Evolutionary conservation across 1,140 invertebrate genomes (phyloP), one percentile per base, ranked within the genome.

Genomic region (Mactra quadrangularis): DNA sequence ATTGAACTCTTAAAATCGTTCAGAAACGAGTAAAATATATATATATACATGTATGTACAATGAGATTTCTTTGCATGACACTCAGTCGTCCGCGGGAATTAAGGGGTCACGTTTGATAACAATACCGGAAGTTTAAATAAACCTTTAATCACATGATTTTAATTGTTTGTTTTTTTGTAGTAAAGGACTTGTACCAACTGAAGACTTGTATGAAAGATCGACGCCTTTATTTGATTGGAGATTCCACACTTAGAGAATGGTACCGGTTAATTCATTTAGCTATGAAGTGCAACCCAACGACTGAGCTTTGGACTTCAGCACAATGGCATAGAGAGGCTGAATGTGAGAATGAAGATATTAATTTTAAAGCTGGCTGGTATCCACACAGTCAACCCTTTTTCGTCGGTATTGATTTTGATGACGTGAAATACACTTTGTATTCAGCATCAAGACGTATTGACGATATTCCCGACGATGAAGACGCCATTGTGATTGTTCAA

Each of bases 401-500:
- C 25, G 35, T 41, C 22, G 64, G 64, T 41, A 19, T 3, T 25
- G 35, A 11, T 9, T 47, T n/a, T 27, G 68, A 71, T 31, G 29
- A 71, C 22, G 47, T 50, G 11, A n/a, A 29, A 19, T 52, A 53
- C 31, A 52, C 68, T 27, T 25, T 53, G 47, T 71, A 53, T n/a
- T 71, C 68, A 11, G n/a, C 29, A 15, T 29, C 68, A 15, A 45
- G 68, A 31, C 27, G 33, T 7, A 31, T 64, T 35, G 60, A 64
- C 33, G 22, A 64, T 35, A 64, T 64, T 33, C 45, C 45, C 25
- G n/a, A 22, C 1, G 31, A 22, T 33, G 47, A 52, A 71, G n/a
- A 53, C n/a, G 50, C 68, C n/a, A 52, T 71, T 31, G 17, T 71
- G n/a, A 27, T 71, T n/a, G 29, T 71, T 15, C 68, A 71, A 25